These are phyloP conservation scores for Microctonus brassicae DNA, from an alignment of 2,888 invertebrate species.

Conservation along the genomic window DNA sequence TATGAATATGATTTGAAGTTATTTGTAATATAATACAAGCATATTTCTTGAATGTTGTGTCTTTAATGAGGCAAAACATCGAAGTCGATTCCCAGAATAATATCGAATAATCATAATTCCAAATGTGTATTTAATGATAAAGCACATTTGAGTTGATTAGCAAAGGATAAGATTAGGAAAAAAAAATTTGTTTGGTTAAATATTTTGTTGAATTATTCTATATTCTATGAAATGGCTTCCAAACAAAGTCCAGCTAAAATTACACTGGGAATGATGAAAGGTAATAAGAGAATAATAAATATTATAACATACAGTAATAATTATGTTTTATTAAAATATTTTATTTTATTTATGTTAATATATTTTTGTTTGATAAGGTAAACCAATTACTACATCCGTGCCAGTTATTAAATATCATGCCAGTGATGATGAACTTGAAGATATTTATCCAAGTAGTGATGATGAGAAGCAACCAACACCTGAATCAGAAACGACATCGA, in stretches of 20 bases:
- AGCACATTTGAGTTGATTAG: background rate
- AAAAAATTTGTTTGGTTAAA: background rate
- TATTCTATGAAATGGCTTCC: slow-evolving; percentile 53
- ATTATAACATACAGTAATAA: background rate
- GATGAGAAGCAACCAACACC: slow-evolving; percentile 74
- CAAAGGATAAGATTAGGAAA: background rate
- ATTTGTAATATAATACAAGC: slow-evolving; percentile 15
- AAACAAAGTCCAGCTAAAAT: slow-evolving; percentile 64
- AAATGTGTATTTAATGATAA: background rate
- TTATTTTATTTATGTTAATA: slow-evolving; percentile 5
- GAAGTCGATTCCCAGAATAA: slow-evolving; percentile 13
- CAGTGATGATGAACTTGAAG: slow-evolving; percentile 82
- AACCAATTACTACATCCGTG: slow-evolving; percentile 69
- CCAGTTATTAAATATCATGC: slow-evolving; percentile 81
- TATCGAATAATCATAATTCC: background rate
- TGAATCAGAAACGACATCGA: slow-evolving; percentile 61
- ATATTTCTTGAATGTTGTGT: slow-evolving; percentile 3
- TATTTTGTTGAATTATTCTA: background rate
- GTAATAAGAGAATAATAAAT: slow-evolving; percentile 47
- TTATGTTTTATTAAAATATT: slow-evolving; percentile 20
- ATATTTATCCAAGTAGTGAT: slow-evolving; percentile 74
- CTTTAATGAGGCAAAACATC: slow-evolving; percentile 8
- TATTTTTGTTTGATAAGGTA: slow-evolving; percentile 57
- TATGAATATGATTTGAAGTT: background rate
- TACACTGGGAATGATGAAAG: slow-evolving; percentile 66